Evolutionary conservation across 2,888 invertebrate species (phyloP), one percentile per base, ranked within the genome.

Genomic region (Tiphia femorata): DNA sequence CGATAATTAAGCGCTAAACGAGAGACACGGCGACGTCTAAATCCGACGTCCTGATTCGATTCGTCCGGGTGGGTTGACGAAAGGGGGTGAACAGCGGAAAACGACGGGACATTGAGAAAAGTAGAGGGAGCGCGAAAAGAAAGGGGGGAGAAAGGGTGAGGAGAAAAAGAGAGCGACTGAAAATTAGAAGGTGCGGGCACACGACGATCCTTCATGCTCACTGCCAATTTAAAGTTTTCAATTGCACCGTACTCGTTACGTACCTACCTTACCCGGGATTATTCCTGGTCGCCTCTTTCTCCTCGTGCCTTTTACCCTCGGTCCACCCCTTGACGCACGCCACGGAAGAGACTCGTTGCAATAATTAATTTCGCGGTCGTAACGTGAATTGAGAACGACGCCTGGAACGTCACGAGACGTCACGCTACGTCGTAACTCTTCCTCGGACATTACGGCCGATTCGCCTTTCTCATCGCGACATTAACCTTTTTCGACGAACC

Each of bases 191-290:
- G 20, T 46, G 33, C 33, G 42, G 29, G 29, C 37, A 41, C 46
- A 35, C 47, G 42, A 41, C 53, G 38, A 60, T 60, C 56, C 52
- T 55, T 52, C 60, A 46, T 54, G 60, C 57, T 57, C 52, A 41
- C 43, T 38, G 49, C 52, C 49, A 60, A 57, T 60, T 60, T 53
- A 57, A 60, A 60, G 49, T 60, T 60, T 57, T 57, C 60, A 52
- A 52, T 57, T 40, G 52, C 46, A 6, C 33, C 33, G 1, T n/a
- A 33, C 33, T 33, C 33, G 12, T 33, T 14, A 33, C 33, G 33
- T 33, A n/a, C 7, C 33, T 14, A 33, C 33, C 12, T 14, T 14
- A 33, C 33, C 14, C 14, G 33, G 33, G 5, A 33, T 12, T 33
- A 33, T n/a, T 25, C 33, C 12, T 6, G 12, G 33, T 14, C n/a